Evolutionary conservation across 2,888 invertebrate genomes (phyloP).

Genomic region (Cyclophora punctaria): DNA sequence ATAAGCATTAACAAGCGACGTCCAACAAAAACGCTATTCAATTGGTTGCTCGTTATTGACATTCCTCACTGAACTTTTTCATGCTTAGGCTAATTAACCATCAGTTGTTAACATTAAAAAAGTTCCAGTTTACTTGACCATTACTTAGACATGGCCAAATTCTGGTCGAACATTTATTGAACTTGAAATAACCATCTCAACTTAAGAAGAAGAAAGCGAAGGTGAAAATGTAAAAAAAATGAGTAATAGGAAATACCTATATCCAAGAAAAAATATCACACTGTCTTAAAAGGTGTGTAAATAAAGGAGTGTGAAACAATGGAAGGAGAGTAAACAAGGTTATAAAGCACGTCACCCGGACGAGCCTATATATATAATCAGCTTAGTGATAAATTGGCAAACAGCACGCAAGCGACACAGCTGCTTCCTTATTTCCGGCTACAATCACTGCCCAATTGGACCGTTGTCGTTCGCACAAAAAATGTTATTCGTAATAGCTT

Average conservation of each 20-base stretch:
- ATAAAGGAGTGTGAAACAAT: constrained; percentile 59
- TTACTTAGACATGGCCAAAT: too few relatives aligned
- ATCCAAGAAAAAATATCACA: not conserved
- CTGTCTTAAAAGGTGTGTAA: constrained; percentile 49
- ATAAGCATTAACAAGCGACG: too few relatives aligned
- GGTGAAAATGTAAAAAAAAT: not conserved
- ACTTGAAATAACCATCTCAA: not conserved
- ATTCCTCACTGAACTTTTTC: too few relatives aligned
- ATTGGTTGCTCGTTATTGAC: too few relatives aligned
- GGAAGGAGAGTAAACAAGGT: constrained; percentile 61
- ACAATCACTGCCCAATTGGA: constrained; percentile 11
- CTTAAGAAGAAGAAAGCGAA: not conserved
- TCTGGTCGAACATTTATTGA: not conserved
- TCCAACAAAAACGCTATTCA: too few relatives aligned
- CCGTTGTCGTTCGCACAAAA: constrained; percentile 7
- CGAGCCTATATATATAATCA: constrained; percentile 73
- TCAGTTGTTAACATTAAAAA: too few relatives aligned
- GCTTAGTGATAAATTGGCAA: constrained; percentile 75
- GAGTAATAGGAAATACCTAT: not conserved
- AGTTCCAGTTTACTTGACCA: too few relatives aligned
- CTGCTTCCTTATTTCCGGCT: constrained; percentile 52
- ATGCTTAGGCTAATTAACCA: too few relatives aligned
- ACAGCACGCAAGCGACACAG: constrained; percentile 71
- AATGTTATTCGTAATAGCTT: constrained; percentile 1
- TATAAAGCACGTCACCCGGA: constrained; percentile 65